Conservation (phyloP, 2,797 vertebrate species). For the Paedocypris micromegethes region DNA sequence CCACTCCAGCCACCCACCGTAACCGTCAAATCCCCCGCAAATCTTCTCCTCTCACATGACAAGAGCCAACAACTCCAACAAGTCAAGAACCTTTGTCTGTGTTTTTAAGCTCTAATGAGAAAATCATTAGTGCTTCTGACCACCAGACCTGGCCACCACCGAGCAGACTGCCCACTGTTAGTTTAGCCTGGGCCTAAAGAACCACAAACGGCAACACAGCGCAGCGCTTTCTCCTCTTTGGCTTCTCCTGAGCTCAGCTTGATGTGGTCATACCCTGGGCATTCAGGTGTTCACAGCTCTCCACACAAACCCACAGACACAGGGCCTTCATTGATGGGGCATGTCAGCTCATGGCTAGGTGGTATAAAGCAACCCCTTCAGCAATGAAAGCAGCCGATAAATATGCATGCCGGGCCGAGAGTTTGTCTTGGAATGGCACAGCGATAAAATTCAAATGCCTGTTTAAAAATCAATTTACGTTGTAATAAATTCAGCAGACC, state of each 20-base stretch:
- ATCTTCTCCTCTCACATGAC: slow-evolving; percentile 35
- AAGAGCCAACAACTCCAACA: slow-evolving; percentile 50
- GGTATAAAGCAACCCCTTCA: slow-evolving; percentile 69
- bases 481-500: slow-evolving; percentile 70
- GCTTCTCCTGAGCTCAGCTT: slow-evolving; percentile 54
- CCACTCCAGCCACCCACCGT: slow-evolving; percentile 52
- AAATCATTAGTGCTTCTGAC: slow-evolving; percentile 38
- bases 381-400: slow-evolving; percentile 52
- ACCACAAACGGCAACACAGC: slow-evolving; percentile 55
- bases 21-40: slow-evolving; percentile 33
- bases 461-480: slow-evolving; percentile 73
- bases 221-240: slow-evolving; percentile 55
- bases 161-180: slow-evolving; percentile 54
- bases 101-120: slow-evolving; percentile 37
- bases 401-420: slow-evolving; percentile 58
- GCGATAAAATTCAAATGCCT: slow-evolving; percentile 63
- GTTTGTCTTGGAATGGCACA: slow-evolving; percentile 66
- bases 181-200: slow-evolving; percentile 53
- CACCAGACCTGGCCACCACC: slow-evolving; percentile 53
- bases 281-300: slow-evolving; percentile 53
- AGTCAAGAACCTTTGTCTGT: slow-evolving; percentile 47
- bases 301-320: slow-evolving; percentile 57
- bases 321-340: slow-evolving; percentile 65
- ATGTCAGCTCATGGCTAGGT: slow-evolving; percentile 58
- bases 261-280: slow-evolving; percentile 62